Base-by-base conservation (phyloP, 2,888 invertebrate genomes). In the Cephus sareptanus region DNA sequence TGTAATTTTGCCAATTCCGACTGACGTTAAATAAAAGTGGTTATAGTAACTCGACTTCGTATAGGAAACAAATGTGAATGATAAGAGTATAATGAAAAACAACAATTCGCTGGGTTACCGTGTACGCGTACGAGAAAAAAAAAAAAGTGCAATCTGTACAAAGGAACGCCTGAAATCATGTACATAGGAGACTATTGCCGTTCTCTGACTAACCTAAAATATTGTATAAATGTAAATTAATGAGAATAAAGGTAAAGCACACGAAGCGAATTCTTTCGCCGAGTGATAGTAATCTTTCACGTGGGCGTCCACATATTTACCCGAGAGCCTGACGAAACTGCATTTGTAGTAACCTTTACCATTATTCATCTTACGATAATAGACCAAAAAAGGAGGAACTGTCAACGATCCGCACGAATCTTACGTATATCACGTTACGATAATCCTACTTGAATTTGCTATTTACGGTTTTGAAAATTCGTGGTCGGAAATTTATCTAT, bases 171-270 rank as follows among this genome's bases (percentile, higher is more conserved):
- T 30, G 34, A 74, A 35, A 35, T 74, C 74, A 37, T 79, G 76
- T 85, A 84, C 73, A 79, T 82, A 81, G 82, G 79, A 79, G 82
- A 82, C 78, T 76, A 81, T 81, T 80, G 76, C 37, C 76, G 76
- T 80, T 80, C 81, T 77, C 70, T 77, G 79, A 76, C 73, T 77
- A 79, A 78, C 73, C 56, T 77, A 78, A 81, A 80, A 35, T 84
- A 84, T 79, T 89, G 88, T 89, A 87, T 87, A 89, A 88, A 89
- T 89, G 86, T 88, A 87, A 88, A 87, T 89, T 88, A 89, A 84
- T 85, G 77, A 81, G 69, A 79, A 79, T 76, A 75, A 75, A 56
- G 56, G 56, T 56, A 56, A 56, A 56, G 56, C 56, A 56, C 56
- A 56, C 56, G 56, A 56, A 56, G 56, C 56, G 56, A 56, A 56